Evolutionary conservation across 2,113 vertebrate genomes (phyloP).

Genomic region (Syngnathus floridae): DNA sequence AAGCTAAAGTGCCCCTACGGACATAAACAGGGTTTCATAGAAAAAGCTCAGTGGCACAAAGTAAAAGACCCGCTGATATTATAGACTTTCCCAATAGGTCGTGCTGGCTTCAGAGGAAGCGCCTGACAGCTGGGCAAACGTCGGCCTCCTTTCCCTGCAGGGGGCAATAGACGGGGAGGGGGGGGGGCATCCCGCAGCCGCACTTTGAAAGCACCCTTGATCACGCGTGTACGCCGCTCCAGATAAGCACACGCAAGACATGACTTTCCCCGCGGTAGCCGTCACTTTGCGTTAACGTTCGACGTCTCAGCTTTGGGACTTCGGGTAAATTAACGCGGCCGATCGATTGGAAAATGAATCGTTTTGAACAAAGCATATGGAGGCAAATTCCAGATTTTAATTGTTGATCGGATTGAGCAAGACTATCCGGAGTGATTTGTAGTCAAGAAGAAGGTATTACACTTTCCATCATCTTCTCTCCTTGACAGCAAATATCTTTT

Average conservation of each 20-base stretch:
- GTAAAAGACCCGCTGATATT: slow-evolving; percentile 37
- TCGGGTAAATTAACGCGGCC: slow-evolving; percentile 11
- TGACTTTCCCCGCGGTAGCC: slow-evolving; percentile 33
- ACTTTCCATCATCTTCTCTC: slow-evolving; percentile 10
- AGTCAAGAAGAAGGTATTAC: slow-evolving; percentile 30
- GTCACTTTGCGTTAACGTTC: slow-evolving; percentile 27
- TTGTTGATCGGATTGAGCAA: slow-evolving; percentile 13
- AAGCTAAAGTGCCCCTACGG: neutral
- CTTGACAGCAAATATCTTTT: slow-evolving; percentile 31
- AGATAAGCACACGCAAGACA: slow-evolving; percentile 30
- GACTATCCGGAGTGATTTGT: slow-evolving; percentile 24
- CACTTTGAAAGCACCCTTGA: slow-evolving; percentile 55
- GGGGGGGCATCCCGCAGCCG: slow-evolving; percentile 28
- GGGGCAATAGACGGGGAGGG: slow-evolving; percentile 22
- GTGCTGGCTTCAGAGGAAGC: slow-evolving; percentile 26
- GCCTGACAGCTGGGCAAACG: slow-evolving; percentile 58
- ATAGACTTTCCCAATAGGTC: slow-evolving; percentile 9
- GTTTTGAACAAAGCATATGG: slow-evolving; percentile 8
- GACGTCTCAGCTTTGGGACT: slow-evolving; percentile 15
- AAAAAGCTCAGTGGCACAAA: slow-evolving; percentile 21
- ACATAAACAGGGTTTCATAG: neutral
- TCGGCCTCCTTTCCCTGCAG: slow-evolving; percentile 39
- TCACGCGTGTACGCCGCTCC: slow-evolving; percentile 24
- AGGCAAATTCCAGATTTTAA: slow-evolving; percentile 6
- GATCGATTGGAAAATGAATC: slow-evolving; percentile 16